phyloP scores from a whole-genome alignment of 2,113 vertebrate species.

The Cavia porcellus region DNA sequence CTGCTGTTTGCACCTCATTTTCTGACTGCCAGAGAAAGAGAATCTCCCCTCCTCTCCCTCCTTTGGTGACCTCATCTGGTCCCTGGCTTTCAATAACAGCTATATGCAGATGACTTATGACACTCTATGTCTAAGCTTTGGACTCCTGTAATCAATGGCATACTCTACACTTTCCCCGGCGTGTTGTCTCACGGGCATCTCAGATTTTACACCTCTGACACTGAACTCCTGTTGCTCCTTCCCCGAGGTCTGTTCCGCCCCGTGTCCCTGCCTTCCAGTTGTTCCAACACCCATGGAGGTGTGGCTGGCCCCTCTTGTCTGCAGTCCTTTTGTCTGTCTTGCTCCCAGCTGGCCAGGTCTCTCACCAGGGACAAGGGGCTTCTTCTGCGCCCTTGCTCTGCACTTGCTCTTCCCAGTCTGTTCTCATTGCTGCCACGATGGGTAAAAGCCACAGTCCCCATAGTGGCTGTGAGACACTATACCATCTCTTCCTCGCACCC shows the following conservation, averaged over 20 bases:
- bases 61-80: not conserved
- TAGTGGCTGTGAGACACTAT: not conserved
- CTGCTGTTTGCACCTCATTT: not conserved
- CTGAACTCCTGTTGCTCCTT: not conserved
- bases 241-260: not conserved
- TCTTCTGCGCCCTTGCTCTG: not conserved
- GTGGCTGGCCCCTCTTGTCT: not conserved
- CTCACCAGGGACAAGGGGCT: not conserved
- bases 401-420: not conserved
- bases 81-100: constrained; percentile 24
- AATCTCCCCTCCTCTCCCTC: not conserved
- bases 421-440: not conserved
- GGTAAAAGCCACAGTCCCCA: not conserved
- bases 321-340: not conserved
- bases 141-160: not conserved
- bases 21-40: not conserved
- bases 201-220: not conserved
- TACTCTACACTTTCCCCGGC: constrained; percentile 22
- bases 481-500: not conserved
- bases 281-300: not conserved
- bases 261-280: not conserved
- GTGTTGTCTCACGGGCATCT: not conserved
- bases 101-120: constrained; percentile 28
- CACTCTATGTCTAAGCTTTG: not conserved
- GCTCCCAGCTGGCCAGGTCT: not conserved